A percentile compares a stretch with the other conserved stretches of the same genome.
Evolutionary conservation across 2,888 invertebrate species (phyloP).

Genomic region (Nymphalis c-album): DNA sequence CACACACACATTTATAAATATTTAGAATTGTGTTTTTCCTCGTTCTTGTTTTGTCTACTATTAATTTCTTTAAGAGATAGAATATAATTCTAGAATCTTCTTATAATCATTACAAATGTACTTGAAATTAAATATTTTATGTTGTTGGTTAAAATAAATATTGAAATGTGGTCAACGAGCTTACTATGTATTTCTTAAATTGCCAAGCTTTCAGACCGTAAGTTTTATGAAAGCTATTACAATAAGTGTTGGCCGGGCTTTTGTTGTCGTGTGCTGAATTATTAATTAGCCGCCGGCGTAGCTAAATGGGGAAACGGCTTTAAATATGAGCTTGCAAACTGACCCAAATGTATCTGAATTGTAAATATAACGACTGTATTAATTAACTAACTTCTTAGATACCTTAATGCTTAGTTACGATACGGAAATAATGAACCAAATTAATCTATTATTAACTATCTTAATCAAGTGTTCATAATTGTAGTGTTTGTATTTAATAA

Average conservation of each 20-base stretch:
- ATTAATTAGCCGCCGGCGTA: conserved; percentile 36
- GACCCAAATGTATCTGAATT: conserved; percentile 38
- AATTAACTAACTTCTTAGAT: conserved; percentile 22
- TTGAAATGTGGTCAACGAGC: conserved; percentile 7
- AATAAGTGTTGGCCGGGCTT: conserved; percentile 35
- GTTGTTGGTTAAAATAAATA: not conserved
- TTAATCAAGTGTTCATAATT: too few relatives aligned
- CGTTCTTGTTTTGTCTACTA: too few relatives aligned
- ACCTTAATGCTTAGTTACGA: too few relatives aligned
- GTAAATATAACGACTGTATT: conserved; percentile 30
- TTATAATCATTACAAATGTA: too few relatives aligned
- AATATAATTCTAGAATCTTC: too few relatives aligned
- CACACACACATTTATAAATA: too few relatives aligned
- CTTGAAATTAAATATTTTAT: too few relatives aligned
- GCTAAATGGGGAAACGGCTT: conserved; percentile 33
- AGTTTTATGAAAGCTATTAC: conserved; percentile 28
- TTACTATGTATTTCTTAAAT: conserved; percentile 18
- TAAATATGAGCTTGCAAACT: conserved; percentile 37
- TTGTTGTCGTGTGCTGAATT: conserved; percentile 36
- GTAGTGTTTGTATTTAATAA: too few relatives aligned
- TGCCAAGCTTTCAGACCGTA: conserved; percentile 16
- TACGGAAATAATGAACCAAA: too few relatives aligned
- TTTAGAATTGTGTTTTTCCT: too few relatives aligned
- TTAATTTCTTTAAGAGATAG: too few relatives aligned
- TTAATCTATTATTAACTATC: too few relatives aligned